Evolutionary conservation across 2,888 invertebrate genomes (phyloP), one percentile per base, ranked within the genome.

Genomic region (Protonemura montana): DNA sequence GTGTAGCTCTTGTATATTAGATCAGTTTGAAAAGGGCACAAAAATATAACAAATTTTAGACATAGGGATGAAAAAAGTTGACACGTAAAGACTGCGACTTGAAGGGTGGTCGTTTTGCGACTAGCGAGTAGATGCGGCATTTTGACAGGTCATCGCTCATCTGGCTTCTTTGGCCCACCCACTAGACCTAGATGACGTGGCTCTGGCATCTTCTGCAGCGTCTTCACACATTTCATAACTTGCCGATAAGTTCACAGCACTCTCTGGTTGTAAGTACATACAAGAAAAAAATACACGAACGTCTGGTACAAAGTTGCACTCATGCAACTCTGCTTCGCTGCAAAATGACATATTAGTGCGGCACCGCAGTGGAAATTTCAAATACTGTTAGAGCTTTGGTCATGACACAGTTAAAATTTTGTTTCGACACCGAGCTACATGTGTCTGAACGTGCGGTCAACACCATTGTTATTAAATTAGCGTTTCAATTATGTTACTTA

Each of bases 11-110:
- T 6, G 35, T 59, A 13, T 59, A 59, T 59, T 59, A 59, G 59
- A 59, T 59, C 59, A 59, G 16, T 59, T 21, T 21, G 59, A 59
- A 59, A 59, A 59, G 6, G 59, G 16, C 59, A 59, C 21, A 59
- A 16, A 59, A 59, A 59, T 59, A 59, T 59, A 59, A 59, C 59
- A 59, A 59, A 59, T 59, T 59, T 59, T 59, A 59, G 59, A 59
- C 59, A 59, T 10, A 59, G 59, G 59, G 59, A 59, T 59, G 59
- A 59, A 59, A 59, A 59, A 59, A 59, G 59, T 59, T 59, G 59
- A 59, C 59, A 59, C 1, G 59, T 59, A 59, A 59, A 59, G 59
- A 21, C 59, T 59, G 21, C 21, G 21, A 21, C 13, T 10, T 21
- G 21, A 59, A 59, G 59, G 59, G 21, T 21, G 59, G 16, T 21